A percentile compares a stretch with the other conserved stretches of the same genome.
phyloP scores from a whole-genome alignment of 1,140 invertebrate species.

The Brachionus plicatilis region DNA sequence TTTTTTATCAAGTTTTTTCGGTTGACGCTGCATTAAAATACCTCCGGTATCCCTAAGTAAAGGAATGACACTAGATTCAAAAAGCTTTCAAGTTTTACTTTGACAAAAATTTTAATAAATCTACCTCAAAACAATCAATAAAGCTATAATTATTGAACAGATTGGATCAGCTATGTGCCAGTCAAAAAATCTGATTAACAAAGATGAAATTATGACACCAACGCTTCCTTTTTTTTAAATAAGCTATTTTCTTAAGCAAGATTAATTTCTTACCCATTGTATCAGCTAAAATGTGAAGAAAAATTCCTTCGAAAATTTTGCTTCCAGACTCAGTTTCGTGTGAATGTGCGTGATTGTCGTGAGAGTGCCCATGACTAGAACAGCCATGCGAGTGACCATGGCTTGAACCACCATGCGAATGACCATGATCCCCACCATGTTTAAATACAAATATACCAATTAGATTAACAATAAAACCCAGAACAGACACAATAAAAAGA shows the following conservation, averaged over 20 bases:
- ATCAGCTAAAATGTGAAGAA: constrained; percentile 63
- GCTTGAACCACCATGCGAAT: constrained; percentile 53
- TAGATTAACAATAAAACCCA: constrained; percentile 87
- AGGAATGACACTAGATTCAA: constrained; percentile 14
- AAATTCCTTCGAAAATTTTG: constrained; percentile 58
- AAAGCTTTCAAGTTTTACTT: neutral
- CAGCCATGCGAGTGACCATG: constrained; percentile 41
- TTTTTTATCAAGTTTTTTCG: constrained; percentile 26
- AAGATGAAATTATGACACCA: constrained; percentile 62
- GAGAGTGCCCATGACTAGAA: constrained; percentile 28
- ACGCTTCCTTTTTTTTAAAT: constrained; percentile 48
- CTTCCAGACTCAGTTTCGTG: constrained; percentile 7
- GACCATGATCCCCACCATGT: constrained; percentile 54
- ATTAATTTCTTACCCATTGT: constrained; percentile 56
- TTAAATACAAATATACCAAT: constrained; percentile 93
- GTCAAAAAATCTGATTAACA: constrained; percentile 62
- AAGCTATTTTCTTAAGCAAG: neutral
- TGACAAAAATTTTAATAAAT: neutral
- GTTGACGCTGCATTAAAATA: constrained; percentile 40
- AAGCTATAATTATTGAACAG: constrained; percentile 63
- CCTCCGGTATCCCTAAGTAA: constrained; percentile 17
- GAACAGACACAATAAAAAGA: constrained; percentile 68
- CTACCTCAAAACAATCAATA: constrained; percentile 58
- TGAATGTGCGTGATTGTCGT: neutral
- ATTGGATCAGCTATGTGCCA: constrained; percentile 63